Percentiles rank a stretch among this genome's conserved stretches.
Evolutionary conservation across 2,113 vertebrate genomes (phyloP).

Genomic region (Xenopus tropicalis): DNA sequence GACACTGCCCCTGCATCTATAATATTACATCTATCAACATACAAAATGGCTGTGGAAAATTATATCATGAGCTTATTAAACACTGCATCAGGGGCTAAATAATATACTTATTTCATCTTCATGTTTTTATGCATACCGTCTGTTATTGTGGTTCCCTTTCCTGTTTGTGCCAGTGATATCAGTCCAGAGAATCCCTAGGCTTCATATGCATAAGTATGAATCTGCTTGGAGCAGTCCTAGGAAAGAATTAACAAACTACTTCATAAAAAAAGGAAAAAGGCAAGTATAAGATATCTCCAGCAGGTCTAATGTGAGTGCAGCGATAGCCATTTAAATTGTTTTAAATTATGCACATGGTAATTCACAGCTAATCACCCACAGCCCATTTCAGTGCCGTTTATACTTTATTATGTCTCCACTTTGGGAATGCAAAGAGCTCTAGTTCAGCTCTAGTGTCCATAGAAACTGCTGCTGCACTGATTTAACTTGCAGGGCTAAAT

Average conservation of each 20-base stretch:
- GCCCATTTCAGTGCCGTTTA: slow-evolving; percentile 43
- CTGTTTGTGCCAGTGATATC: not conserved
- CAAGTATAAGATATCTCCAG: slow-evolving; percentile 26
- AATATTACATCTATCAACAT: no score
- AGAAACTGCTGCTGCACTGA: slow-evolving; percentile 37
- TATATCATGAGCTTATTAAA: no score
- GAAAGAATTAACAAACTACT: slow-evolving; percentile 16
- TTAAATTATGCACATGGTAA: slow-evolving; percentile 45
- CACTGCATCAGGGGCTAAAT: no score
- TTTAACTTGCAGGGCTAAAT: slow-evolving; percentile 39
- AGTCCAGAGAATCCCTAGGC: not conserved
- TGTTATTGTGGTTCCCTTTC: not conserved
- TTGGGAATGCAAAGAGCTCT: slow-evolving; percentile 40
- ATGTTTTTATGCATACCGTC: not conserved
- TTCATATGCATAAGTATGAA: not conserved
- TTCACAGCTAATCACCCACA: slow-evolving; percentile 42
- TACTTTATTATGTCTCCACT: slow-evolving; percentile 42
- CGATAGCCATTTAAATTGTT: slow-evolving; percentile 43
- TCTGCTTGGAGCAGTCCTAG: not conserved
- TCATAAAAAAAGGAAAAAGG: slow-evolving; percentile 7
- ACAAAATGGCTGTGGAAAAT: no score
- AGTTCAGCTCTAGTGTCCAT: slow-evolving; percentile 39
- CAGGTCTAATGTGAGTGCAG: slow-evolving; percentile 41
- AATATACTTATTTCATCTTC: not conserved
- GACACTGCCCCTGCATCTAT: no score